These are phyloP conservation scores for Oryzias javanicus DNA, from an alignment of 2,113 vertebrate species.

Conservation along the genomic window DNA sequence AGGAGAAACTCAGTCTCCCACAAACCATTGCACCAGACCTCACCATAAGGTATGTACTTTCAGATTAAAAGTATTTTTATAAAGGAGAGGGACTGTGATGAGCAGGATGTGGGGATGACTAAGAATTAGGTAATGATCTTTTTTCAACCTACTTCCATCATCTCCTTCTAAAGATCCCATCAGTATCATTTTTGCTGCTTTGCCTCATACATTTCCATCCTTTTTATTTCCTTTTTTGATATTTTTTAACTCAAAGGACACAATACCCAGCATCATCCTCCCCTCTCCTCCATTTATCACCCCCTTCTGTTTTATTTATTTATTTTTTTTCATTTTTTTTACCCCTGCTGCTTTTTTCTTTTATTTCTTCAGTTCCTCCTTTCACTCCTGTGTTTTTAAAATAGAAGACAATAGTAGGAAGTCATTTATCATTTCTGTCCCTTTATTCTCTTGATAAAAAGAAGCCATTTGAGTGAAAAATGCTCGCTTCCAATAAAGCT, in stretches of 20 bases:
- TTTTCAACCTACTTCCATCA: too few species aligned
- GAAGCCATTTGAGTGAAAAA: too few species aligned
- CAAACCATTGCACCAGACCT: conserved; percentile 61
- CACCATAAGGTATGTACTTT: conserved; percentile 75
- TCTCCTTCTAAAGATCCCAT: too few species aligned
- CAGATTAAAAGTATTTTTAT: too few species aligned
- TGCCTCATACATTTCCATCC: too few species aligned
- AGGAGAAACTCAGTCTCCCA: conserved; percentile 67
- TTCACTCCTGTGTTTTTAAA: background rate
- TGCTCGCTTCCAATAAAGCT: background rate
- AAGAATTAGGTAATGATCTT: background rate
- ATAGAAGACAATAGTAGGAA: too few species aligned
- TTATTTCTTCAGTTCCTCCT: background rate
- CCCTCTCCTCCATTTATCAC: background rate
- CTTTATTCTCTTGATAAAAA: too few species aligned
- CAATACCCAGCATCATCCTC: background rate
- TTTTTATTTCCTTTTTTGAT: too few species aligned
- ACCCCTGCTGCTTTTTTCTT: background rate
- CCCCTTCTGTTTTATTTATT: background rate
- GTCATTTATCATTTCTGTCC: too few species aligned
- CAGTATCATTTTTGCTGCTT: too few species aligned
- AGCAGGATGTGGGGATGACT: background rate
- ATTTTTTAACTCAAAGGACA: too few species aligned
- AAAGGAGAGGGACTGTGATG: background rate
- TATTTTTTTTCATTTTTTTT: background rate